phyloP scores from a whole-genome alignment of 2,888 invertebrate genomes.

The Spodoptera picta region DNA sequence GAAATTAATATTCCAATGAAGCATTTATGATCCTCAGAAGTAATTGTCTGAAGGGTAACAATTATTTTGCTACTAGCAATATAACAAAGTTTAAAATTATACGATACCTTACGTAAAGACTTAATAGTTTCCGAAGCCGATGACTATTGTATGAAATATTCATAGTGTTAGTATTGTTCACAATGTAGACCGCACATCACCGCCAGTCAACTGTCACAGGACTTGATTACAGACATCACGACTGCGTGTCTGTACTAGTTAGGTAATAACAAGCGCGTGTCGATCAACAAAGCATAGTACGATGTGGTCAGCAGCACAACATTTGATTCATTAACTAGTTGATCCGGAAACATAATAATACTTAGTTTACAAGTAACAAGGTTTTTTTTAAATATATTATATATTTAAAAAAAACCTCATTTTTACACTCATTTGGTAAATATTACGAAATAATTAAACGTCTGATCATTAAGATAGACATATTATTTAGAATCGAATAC shows the following conservation, averaged over 20 bases:
- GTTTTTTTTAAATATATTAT: too few species aligned
- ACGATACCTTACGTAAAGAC: neutral
- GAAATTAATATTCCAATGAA: conserved; percentile 7
- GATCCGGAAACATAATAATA: too few species aligned
- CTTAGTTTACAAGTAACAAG: too few species aligned
- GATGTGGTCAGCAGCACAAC: neutral
- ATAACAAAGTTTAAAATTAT: conserved; percentile 26
- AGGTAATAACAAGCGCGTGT: conserved; percentile 14
- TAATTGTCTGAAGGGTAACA: conserved; percentile 5
- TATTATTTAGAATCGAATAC: too few species aligned
- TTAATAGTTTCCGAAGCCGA: conserved; percentile 3
- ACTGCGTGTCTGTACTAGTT: neutral
- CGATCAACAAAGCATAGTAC: neutral
- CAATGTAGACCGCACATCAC: conserved; percentile 3
- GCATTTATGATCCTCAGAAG: conserved; percentile 3
- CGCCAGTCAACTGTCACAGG: conserved; percentile 4
- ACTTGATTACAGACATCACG: conserved; percentile 11
- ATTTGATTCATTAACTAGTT: too few species aligned
- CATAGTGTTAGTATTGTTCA: conserved; percentile 10
- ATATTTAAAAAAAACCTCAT: too few species aligned
- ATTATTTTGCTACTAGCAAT: conserved; percentile 23
- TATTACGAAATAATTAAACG: too few species aligned
- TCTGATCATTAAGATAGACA: too few species aligned
- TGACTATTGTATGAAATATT: conserved; percentile 18
- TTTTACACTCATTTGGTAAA: too few species aligned